Base-by-base conservation (phyloP, 2,888 invertebrate genomes). In the Nebria brevicollis region DNA sequence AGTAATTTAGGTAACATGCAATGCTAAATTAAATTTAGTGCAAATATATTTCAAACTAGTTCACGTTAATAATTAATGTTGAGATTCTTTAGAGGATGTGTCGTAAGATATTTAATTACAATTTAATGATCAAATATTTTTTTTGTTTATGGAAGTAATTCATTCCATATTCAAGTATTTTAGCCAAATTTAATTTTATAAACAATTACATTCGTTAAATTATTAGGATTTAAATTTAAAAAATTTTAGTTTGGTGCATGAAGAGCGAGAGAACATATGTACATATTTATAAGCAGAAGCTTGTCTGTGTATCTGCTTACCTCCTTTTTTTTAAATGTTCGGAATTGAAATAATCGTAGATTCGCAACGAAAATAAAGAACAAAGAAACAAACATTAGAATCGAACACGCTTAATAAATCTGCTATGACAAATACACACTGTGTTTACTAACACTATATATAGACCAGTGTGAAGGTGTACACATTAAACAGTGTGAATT, bases 381-480 rank as follows among this genome's bases (percentile, higher is more conserved):
- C 34, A 75, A n/a, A 75, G 25, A 75, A 54, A 75, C 75, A 75
- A 64, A 75, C 20, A 75, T 75, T 75, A 75, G 75, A 75, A 75
- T 75, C 64, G 8, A 34, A 75, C 20, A 75, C 11, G 25, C 20
- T 20, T 54, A 43, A 42, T 64, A 64, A 64, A n/a, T 42, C 42
- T 43, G 54, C 6, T 72, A 15, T 75, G 54, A 70, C 26, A 64
- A 75, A 54, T 43, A 75, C 75, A 54, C 54, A 54, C 54, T 54
- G 54, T 54, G 54, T 54, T 34, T 34, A 34, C 34, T 34, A 8
- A 54, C 54, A 54, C 8, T 13, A 54, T 7, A 54, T 8, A 54
- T 8, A 7, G 13, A 43, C 43, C 54, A 54, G 54, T 54, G 54
- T 54, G 54, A 54, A 54, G 13, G 4, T 54, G 13, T 7, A 54